Evolutionary conservation across 1,140 invertebrate genomes (phyloP).

Genomic region (Dendroctonus valens): DNA sequence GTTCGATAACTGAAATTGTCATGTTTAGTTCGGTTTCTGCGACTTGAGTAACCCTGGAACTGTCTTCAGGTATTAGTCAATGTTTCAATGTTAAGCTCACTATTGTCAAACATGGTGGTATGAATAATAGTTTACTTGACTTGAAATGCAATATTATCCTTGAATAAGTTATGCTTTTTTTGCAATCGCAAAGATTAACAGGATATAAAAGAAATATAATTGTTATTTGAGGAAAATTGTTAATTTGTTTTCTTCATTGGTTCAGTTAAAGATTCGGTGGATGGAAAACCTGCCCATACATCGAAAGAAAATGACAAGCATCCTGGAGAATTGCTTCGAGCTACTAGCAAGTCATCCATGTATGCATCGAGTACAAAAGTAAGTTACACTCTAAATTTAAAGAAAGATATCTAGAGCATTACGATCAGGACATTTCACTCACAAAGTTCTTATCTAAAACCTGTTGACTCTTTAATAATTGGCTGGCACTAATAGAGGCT

Average conservation of each 20-base stretch:
- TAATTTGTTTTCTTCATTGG: slow-evolving; percentile 19
- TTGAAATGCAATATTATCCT: too few relatives aligned
- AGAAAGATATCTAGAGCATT: neutral
- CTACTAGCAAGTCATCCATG: slow-evolving; percentile 46
- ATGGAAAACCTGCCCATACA: slow-evolving; percentile 57
- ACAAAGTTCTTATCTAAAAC: neutral
- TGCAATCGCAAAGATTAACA: too few relatives aligned
- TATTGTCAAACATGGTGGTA: too few relatives aligned
- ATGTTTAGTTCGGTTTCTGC: too few relatives aligned
- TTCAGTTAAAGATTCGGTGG: slow-evolving; percentile 45
- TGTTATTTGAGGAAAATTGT: slow-evolving; percentile 7
- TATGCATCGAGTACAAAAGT: slow-evolving; percentile 46
- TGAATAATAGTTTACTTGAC: too few relatives aligned
- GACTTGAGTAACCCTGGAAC: too few relatives aligned
- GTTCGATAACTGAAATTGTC: too few relatives aligned
- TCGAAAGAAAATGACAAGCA: slow-evolving; percentile 43
- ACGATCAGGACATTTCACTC: neutral
- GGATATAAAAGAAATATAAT: too few relatives aligned
- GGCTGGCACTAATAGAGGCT: neutral
- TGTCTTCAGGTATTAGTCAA: too few relatives aligned
- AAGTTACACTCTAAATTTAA: neutral
- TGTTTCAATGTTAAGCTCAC: too few relatives aligned
- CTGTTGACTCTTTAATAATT: neutral
- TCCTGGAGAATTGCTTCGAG: slow-evolving; percentile 45
- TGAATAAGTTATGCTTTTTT: too few relatives aligned